Evolutionary conservation across 2,797 vertebrate species (phyloP).

Genomic region (Onychomys leucogaster): DNA sequence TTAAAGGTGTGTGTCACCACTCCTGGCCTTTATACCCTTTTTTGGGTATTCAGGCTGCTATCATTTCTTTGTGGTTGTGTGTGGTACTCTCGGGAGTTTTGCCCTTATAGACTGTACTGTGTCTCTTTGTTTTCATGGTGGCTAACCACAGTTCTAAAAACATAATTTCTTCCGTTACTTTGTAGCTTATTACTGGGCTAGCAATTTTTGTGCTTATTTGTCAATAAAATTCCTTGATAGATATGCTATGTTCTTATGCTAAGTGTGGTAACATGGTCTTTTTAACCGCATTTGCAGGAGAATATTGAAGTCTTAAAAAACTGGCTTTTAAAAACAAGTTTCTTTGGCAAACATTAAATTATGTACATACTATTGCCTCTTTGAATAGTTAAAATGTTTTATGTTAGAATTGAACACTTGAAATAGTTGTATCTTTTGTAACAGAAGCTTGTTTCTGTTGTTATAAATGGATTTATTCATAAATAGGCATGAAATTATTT

Average conservation of each 20-base stretch:
- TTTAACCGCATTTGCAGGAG: background rate
- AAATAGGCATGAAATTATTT: conserved; percentile 52
- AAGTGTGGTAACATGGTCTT: conserved; percentile 40
- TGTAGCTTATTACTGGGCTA: conserved; percentile 41
- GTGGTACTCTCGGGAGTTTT: background rate
- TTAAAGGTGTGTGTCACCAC: background rate
- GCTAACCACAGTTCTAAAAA: conserved; percentile 12
- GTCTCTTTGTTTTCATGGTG: conserved; percentile 1
- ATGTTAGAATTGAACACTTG: conserved; percentile 47
- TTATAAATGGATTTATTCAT: conserved; percentile 50
- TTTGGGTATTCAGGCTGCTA: background rate
- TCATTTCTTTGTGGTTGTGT: background rate
- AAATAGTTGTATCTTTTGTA: conserved; percentile 47
- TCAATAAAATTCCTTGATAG: conserved; percentile 43
- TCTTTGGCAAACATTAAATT: conserved; percentile 42
- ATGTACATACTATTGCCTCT: background rate
- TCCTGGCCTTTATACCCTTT: background rate
- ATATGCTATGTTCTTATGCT: conserved; percentile 64
- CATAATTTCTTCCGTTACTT: conserved; percentile 37
- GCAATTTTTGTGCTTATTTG: conserved; percentile 36
- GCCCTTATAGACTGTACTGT: background rate
- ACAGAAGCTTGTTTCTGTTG: conserved; percentile 53
- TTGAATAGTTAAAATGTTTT: conserved; percentile 63
- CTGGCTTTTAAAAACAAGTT: conserved; percentile 58
- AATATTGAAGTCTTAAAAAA: conserved; percentile 55